Conservation (phyloP, 2,113 vertebrate species). For the Sturnira hondurensis region DNA sequence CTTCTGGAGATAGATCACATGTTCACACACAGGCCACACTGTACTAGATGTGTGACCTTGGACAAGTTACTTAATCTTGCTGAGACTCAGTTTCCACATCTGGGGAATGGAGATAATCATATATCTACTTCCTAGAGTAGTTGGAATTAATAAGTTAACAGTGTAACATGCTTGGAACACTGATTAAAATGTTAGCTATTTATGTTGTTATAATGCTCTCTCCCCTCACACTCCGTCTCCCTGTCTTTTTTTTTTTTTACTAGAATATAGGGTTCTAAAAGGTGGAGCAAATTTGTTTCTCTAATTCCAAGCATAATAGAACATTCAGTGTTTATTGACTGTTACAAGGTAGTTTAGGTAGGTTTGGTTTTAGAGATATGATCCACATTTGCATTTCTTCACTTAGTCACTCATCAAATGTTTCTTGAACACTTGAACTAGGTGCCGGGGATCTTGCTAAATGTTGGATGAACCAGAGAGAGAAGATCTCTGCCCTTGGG, state of each 20-base stretch:
- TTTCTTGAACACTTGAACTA: neutral
- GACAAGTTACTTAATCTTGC: neutral
- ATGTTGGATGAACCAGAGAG: neutral
- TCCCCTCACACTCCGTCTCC: neutral
- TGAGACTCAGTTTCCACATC: neutral
- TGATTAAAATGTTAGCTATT: neutral
- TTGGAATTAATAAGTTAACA: neutral
- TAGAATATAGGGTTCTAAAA: neutral
- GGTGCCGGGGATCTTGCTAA: neutral
- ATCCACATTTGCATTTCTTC: neutral
- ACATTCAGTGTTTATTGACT: neutral
- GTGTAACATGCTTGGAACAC: neutral
- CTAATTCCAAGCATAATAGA: neutral
- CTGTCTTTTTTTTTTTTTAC: neutral
- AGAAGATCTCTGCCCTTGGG: neutral
- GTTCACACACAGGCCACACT: neutral
- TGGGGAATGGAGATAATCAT: neutral
- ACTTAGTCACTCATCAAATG: neutral
- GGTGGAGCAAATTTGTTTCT: neutral
- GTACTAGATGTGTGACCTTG: neutral
- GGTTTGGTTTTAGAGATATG: slow-evolving; percentile 22
- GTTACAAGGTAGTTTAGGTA: neutral
- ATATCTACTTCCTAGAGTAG: neutral
- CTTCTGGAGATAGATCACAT: neutral
- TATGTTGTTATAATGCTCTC: neutral